Base-by-base conservation (phyloP, 1,140 invertebrate species). In the Lucilia sericata region DNA sequence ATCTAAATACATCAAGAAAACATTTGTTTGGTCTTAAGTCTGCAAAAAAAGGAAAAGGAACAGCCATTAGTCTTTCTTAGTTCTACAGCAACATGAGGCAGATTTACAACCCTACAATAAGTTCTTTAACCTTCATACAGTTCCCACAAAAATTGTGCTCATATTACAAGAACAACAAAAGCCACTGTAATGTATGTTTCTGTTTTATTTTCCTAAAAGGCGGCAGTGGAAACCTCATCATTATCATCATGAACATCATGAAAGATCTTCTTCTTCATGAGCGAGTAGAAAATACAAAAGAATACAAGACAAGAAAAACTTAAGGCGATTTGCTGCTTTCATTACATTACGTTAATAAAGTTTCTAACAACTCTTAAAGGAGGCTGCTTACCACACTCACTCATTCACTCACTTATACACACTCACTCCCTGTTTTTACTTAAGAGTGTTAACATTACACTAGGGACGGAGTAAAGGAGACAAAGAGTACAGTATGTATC, bases 1-100 rank as follows among this genome's bases (percentile, higher is more conserved):
- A 55, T 55, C 51, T 55, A 55, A n/a, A 55, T 55, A 55, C 51
- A 55, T 55, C 51, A 55, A 55, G 51, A 55, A 55, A 55, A 55
- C 51, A 55, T 55, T 55, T 55, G 51, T 55, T 55, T 55, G 42
- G 12, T 55, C 51, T 55, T 55, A 55, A 55, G 17, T 13, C 12
- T n/a, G 51, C 17, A 12, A 55, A 55, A 42, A 42, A 55, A 55
- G 13, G 17, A 55, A 55, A 14, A 55, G 12, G 2, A 55, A 55
- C 51, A 55, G 12, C 51, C 51, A 55, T 55, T 55, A 55, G 51
- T 55, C 51, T 55, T n/a, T 14, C 51, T 55, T 55, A 55, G 5
- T 8, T 42, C 42, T 42, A 8, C 51, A 55, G 12, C 17, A 17
- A 55, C 1, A 55, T 42, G 42, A 17, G 51, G 17, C 51, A 17